Conservation (phyloP, 2,113 vertebrate species). For the Hyaena hyaena region DNA sequence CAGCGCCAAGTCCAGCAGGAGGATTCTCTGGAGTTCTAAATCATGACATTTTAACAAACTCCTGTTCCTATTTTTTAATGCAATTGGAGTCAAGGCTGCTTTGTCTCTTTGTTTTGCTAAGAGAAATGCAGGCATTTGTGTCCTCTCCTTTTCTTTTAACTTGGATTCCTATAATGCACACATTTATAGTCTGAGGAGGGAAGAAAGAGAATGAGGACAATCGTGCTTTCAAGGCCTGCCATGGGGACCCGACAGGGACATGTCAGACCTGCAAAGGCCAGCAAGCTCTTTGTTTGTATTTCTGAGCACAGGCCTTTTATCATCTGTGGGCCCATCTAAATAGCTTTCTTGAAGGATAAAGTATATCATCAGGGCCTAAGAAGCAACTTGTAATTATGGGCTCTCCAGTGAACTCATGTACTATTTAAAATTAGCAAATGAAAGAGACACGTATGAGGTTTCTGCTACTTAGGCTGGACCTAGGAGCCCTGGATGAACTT, state of each 20-base stretch:
- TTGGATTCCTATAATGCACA: neutral
- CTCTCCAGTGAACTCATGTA: neutral
- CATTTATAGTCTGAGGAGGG: constrained; percentile 45
- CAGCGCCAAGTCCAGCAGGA: constrained; percentile 9
- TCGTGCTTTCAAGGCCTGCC: neutral
- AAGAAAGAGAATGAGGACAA: neutral
- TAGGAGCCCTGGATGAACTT: neutral
- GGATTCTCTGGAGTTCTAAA: constrained; percentile 49
- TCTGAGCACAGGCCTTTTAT: constrained; percentile 53
- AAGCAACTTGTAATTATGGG: constrained; percentile 54
- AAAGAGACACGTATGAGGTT: constrained; percentile 23
- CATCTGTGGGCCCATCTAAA: constrained; percentile 25
- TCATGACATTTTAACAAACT: constrained; percentile 7
- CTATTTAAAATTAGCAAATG: constrained; percentile 52
- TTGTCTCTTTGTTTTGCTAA: constrained; percentile 57
- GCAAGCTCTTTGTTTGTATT: constrained; percentile 31
- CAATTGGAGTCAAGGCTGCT: neutral
- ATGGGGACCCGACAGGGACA: neutral
- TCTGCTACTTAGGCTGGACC: neutral
- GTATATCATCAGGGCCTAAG: neutral
- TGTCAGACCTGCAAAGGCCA: constrained; percentile 13
- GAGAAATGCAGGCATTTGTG: neutral
- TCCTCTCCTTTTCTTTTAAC: constrained; percentile 51
- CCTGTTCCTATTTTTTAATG: constrained; percentile 20
- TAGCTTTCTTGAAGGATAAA: constrained; percentile 48